Percentiles rank a stretch among this genome's conserved stretches.
phyloP scores from a whole-genome alignment of 2,888 invertebrate species.

The Erebia aethiops region DNA sequence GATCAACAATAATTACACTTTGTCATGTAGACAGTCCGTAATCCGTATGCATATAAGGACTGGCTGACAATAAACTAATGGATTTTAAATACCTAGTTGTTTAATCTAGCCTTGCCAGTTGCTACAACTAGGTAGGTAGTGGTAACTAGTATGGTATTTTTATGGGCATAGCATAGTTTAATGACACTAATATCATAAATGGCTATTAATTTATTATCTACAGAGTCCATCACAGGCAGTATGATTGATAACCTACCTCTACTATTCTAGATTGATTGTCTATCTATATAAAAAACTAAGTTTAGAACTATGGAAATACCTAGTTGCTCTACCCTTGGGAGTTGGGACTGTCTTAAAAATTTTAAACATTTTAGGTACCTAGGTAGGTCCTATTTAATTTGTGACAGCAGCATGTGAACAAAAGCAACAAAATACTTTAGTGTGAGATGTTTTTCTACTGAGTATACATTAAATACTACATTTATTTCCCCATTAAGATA shows the following conservation, averaged over 20 bases:
- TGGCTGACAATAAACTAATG: conserved; percentile 19
- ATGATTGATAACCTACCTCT: too few species aligned
- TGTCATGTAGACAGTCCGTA: too few species aligned
- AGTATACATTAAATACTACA: conserved; percentile 11
- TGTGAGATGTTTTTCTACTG: background rate
- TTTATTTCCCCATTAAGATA: conserved; percentile 21
- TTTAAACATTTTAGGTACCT: too few species aligned
- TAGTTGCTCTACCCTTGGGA: too few species aligned
- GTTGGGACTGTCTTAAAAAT: too few species aligned
- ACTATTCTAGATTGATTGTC: too few species aligned
- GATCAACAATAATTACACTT: too few species aligned
- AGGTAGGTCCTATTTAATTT: too few species aligned
- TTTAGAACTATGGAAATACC: too few species aligned
- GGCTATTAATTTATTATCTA: background rate
- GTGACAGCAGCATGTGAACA: too few species aligned
- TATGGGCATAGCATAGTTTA: conserved; percentile 1
- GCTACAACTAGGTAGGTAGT: background rate
- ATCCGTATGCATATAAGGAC: too few species aligned
- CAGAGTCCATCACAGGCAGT: background rate
- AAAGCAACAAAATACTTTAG: background rate
- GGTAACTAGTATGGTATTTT: background rate
- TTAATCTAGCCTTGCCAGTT: conserved; percentile 6
- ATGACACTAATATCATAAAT: conserved; percentile 4
- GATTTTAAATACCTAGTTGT: conserved; percentile 16
- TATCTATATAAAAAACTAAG: too few species aligned